A percentile compares a stretch with the other conserved stretches of the same genome.
phyloP scores from a whole-genome alignment of 2,888 invertebrate species.

The Augiades crinisus region DNA sequence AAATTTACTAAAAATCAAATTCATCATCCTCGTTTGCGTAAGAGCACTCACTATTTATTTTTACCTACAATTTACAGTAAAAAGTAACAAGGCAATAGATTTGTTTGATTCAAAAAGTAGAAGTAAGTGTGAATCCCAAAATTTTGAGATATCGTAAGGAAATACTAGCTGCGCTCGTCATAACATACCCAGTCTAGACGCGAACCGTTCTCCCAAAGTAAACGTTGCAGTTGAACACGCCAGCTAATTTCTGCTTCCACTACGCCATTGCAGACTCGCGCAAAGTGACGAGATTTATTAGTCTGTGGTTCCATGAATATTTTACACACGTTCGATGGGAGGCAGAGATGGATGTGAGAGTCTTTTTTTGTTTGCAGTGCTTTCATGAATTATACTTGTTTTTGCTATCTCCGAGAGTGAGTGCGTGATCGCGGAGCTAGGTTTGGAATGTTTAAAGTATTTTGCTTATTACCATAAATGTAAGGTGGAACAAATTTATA shows the following conservation, averaged over 20 bases:
- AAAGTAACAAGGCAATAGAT: too few relatives aligned
- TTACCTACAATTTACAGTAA: too few relatives aligned
- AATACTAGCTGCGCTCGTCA: background rate
- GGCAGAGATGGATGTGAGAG: slow-evolving; percentile 11
- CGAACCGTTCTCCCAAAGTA: slow-evolving; percentile 7
- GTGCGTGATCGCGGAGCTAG: background rate
- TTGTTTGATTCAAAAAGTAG: too few relatives aligned
- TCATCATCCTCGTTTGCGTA: too few relatives aligned
- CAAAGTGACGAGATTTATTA: slow-evolving; percentile 16
- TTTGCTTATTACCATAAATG: too few relatives aligned
- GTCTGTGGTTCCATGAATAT: slow-evolving; percentile 24
- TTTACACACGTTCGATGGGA: slow-evolving; percentile 22
- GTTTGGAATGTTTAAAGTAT: background rate
- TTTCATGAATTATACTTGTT: slow-evolving; percentile 7
- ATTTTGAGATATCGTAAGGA: background rate
- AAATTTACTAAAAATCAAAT: too few relatives aligned
- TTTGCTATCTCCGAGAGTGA: background rate
- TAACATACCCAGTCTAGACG: background rate
- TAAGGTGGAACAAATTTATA: too few relatives aligned
- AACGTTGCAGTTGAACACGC: slow-evolving; percentile 1
- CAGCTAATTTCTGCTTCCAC: slow-evolving; percentile 8
- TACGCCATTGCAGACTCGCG: background rate
- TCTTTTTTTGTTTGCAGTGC: slow-evolving; percentile 15
- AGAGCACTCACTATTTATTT: too few relatives aligned
- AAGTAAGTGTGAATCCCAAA: background rate